phyloP scores from a whole-genome alignment of 1,140 invertebrate species.

The Caenorhabditis inopinata region DNA sequence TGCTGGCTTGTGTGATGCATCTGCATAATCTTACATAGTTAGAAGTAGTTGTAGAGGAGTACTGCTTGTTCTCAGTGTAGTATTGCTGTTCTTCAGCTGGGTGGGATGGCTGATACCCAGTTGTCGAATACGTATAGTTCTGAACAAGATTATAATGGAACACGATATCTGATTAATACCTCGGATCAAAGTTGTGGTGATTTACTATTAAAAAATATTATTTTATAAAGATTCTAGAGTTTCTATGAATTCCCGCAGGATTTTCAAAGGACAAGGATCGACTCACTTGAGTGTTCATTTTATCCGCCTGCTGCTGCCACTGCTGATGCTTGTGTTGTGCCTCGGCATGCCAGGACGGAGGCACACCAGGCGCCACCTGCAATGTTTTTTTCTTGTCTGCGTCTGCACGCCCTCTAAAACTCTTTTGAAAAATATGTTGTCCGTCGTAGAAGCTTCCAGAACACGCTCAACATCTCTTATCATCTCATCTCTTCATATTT shows the following conservation, averaged over 20 bases:
- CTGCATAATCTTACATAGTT: conserved; percentile 22
- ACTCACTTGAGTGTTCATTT: conserved; percentile 27
- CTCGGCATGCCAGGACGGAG: conserved; percentile 47
- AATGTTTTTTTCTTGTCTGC: conserved; percentile 28
- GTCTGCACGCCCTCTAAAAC: neutral
- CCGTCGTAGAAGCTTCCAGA: neutral
- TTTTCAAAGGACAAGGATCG: no score
- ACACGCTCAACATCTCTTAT: conserved; percentile 25
- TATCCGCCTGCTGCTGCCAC: conserved; percentile 49
- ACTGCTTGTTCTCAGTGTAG: conserved; percentile 5
- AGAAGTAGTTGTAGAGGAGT: neutral
- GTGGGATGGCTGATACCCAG: conserved; percentile 16
- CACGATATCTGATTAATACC: no score
- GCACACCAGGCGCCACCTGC: conserved; percentile 42
- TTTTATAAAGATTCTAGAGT: no score
- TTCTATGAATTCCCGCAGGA: no score
- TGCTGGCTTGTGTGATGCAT: no score
- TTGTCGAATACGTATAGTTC: conserved; percentile 13
- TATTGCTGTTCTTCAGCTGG: neutral
- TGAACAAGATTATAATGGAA: no score
- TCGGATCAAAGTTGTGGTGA: no score
- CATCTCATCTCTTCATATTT: neutral
- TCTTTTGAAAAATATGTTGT: neutral
- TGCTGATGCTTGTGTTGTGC: conserved; percentile 46
- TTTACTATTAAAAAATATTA: no score